A percentile compares a stretch with the other conserved stretches of the same genome.
Conservation (phyloP, 2,888 invertebrate genomes). For the Zhuqinia jingwanae region DNA sequence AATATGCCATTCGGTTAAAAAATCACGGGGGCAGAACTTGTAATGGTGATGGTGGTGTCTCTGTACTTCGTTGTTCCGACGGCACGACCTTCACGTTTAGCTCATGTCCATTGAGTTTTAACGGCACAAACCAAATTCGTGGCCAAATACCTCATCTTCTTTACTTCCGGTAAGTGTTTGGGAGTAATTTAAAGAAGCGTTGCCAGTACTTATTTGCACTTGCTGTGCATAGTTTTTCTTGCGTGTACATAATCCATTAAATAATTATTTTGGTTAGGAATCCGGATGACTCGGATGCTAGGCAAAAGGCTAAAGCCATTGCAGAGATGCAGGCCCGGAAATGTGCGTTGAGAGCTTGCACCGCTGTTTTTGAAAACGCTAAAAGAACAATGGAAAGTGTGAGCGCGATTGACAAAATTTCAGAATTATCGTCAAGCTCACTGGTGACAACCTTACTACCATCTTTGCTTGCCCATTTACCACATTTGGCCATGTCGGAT, state of each 20-base stretch:
- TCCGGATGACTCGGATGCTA: conserved; percentile 84
- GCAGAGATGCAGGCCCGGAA: conserved; percentile 86
- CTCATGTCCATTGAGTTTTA: conserved; percentile 95
- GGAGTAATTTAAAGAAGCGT: background rate
- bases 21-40: conserved; percentile 96
- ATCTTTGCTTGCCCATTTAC: conserved; percentile 91
- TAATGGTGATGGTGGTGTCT: conserved; percentile 96
- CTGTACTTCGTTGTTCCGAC: conserved; percentile 94
- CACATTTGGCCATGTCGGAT: conserved; percentile 90
- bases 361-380: conserved; percentile 76
- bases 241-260: too few relatives aligned
- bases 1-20: conserved; percentile 93
- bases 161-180: conserved; percentile 87
- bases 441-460: conserved; percentile 90
- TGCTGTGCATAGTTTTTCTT: too few relatives aligned
- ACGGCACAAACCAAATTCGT: conserved; percentile 96
- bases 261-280: too few relatives aligned
- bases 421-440: conserved; percentile 84
- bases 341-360: conserved; percentile 84
- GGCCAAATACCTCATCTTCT: conserved; percentile 97
- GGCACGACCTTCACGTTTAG: conserved; percentile 95
- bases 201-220: background rate
- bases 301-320: conserved; percentile 84
- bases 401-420: conserved; percentile 77
- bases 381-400: conserved; percentile 74